Evolutionary conservation across 2,888 invertebrate species (phyloP).

Genomic region (Piscicola geometra): DNA sequence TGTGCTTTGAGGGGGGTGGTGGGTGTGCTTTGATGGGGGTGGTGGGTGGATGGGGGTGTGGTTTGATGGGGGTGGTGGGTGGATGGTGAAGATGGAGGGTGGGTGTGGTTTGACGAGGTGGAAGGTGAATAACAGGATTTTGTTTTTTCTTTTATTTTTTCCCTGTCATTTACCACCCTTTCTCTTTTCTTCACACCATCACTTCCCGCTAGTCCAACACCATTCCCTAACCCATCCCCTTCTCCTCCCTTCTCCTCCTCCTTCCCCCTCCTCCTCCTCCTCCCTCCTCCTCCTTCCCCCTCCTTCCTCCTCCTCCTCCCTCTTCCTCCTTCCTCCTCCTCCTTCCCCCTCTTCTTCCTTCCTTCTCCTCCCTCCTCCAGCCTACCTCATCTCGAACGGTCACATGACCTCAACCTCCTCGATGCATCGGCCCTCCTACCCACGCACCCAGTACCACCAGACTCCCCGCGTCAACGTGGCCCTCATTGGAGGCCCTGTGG

Average conservation of each 20-base stretch:
- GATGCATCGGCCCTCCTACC: conserved; percentile 38
- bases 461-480: conserved; percentile 8
- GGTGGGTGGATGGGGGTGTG: too few relatives aligned
- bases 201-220: too few relatives aligned
- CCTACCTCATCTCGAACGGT: conserved; percentile 29
- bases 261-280: not conserved
- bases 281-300: not conserved
- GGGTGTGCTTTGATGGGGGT: too few relatives aligned
- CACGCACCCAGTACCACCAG: conserved; percentile 35
- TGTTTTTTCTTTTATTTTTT: not conserved
- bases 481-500: not conserved
- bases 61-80: too few relatives aligned
- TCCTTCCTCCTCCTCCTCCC: not conserved
- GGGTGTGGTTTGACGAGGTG: too few relatives aligned
- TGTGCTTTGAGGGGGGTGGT: not conserved
- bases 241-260: not conserved
- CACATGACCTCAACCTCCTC: conserved; percentile 5
- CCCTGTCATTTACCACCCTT: too few relatives aligned
- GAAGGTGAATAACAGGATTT: too few relatives aligned
- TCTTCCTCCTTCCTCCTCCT: not conserved
- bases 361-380: not conserved
- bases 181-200: too few relatives aligned
- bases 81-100: too few relatives aligned
- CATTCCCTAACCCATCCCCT: too few relatives aligned
- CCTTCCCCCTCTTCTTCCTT: not conserved